Evolutionary conservation across 2,113 vertebrate species (phyloP), one percentile per base, ranked within the genome.

Genomic region (Melanotaenia duboulayi): DNA sequence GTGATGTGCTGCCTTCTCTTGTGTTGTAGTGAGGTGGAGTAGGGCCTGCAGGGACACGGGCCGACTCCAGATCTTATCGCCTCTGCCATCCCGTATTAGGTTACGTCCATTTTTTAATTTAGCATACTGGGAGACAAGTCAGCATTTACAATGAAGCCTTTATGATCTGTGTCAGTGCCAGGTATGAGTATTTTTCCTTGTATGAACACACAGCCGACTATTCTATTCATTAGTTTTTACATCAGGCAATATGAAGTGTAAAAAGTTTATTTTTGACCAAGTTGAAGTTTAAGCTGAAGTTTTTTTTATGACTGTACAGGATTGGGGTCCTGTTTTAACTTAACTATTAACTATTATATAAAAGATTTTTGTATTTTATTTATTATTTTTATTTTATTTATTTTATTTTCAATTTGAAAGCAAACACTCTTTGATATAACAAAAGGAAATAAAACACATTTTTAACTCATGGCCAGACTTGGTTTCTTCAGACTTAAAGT

Each of bases 41-140:
- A 79, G 80, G 87, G 90, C 92, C 89, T 91, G 91, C 86, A 86
- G 89, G 86, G 90, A 92, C 89, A 87, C 48, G 66, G 87, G 74
- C 89, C 63, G 89, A 92, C 82, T 93, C 84, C 74, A 89, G 92
- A 93, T 94, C 90, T 92, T 93, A 93, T 94, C 92, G 44, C 49
- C 0, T 23, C 81, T 87, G 71, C 89, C 88, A 92, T 91, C 87
- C 84, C 78, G 44, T 82, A 74, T 91, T 91, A 52, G 78, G 88
- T 94, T 94, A 90, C 92, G 87, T 88, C 73, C 85, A 89, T 92
- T 93, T 92, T 93, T 92, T 92, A 90, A 93, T 92, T 92, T 90
- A 91, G 86, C 89, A 86, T 89, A 82, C 78, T 85, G 82, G 87
- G 80, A 94, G 91, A 92, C 81, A 84, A 87, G 88, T 87, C 87